Evolutionary conservation across 1,140 invertebrate species (phyloP).

Genomic region (Drosophila erecta): DNA sequence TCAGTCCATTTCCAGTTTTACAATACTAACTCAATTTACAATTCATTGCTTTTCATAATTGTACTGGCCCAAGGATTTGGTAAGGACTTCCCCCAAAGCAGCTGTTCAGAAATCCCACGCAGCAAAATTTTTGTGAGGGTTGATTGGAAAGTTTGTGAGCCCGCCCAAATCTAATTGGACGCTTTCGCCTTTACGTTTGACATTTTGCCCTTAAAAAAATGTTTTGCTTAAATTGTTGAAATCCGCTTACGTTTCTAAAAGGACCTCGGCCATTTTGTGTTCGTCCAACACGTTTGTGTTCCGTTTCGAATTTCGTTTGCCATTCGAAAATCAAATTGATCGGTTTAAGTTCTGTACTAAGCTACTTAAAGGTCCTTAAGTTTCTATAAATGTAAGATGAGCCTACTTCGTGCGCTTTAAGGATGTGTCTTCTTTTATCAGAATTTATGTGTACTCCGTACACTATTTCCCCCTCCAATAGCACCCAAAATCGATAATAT

Average conservation of each 20-base stretch:
- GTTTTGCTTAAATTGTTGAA: constrained; percentile 79
- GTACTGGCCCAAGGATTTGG: constrained; percentile 9
- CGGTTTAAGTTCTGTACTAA: constrained; percentile 53
- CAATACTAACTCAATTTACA: constrained; percentile 62
- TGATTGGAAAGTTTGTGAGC: constrained; percentile 40
- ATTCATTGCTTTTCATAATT: constrained; percentile 76
- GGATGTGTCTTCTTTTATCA: constrained; percentile 3
- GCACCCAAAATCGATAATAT: constrained; percentile 71
- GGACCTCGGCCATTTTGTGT: constrained; percentile 43
- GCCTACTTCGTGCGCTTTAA: constrained; percentile 9
- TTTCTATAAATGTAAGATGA: constrained; percentile 59
- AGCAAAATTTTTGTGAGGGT: constrained; percentile 27
- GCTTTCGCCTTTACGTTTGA: constrained; percentile 58
- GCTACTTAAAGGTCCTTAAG: constrained; percentile 57
- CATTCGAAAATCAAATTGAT: constrained; percentile 66
- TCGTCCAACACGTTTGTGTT: constrained; percentile 19
- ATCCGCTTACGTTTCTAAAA: constrained; percentile 62
- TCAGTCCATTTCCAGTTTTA: background rate
- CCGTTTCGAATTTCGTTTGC: constrained; percentile 28
- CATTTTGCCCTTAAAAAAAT: constrained; percentile 66
- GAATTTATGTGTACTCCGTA: constrained; percentile 31
- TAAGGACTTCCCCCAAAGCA: constrained; percentile 26
- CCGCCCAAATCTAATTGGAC: constrained; percentile 68
- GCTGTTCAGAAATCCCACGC: constrained; percentile 73
- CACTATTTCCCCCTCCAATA: constrained; percentile 16